Conservation (phyloP, 2,113 vertebrate species). For the Chloebia gouldiae region DNA sequence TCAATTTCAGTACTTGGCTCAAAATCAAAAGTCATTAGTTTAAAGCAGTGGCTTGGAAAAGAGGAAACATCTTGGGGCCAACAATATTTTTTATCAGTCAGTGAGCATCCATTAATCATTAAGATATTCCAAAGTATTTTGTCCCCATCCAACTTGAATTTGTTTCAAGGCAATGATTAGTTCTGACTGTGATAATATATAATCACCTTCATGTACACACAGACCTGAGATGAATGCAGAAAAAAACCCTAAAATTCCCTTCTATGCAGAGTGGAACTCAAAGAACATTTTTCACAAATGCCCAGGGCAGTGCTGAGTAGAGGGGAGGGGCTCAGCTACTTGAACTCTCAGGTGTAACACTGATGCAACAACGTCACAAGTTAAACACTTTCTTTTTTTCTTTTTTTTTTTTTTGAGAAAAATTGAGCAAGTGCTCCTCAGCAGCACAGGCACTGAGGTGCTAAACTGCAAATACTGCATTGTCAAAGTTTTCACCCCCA, state of each 20-base stretch:
- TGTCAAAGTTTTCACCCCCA: background rate
- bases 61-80: constrained; percentile 26
- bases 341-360: background rate
- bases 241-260: background rate
- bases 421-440: background rate
- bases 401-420: background rate
- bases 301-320: background rate
- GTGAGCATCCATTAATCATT: constrained; percentile 8
- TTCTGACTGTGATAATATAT: background rate
- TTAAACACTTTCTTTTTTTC: background rate
- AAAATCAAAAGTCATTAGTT: constrained; percentile 36
- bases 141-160: background rate
- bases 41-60: constrained; percentile 24
- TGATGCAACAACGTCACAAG: accelerated
- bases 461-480: background rate
- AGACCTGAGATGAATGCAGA: background rate
- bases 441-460: background rate
- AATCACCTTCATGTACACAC: background rate
- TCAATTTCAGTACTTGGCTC: constrained; percentile 27
- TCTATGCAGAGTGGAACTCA: background rate
- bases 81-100: constrained; percentile 16
- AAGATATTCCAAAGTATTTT: background rate
- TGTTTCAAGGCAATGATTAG: background rate
- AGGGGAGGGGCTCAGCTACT: background rate
- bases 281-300: background rate